Base-by-base conservation (phyloP, 2,888 invertebrate genomes). In the Clitarchus hookeri region DNA sequence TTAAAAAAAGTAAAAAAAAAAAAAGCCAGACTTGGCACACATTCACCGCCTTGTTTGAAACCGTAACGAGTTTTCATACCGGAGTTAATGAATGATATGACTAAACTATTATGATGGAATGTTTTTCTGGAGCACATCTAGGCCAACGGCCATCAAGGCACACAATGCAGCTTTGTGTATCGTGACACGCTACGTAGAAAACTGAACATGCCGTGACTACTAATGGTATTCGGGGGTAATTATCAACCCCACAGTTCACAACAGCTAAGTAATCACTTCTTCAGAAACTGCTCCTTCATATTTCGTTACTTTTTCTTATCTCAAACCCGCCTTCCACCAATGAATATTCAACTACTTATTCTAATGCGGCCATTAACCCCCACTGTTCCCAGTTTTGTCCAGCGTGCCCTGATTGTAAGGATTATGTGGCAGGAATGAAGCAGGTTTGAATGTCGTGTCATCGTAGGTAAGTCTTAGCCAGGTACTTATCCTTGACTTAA, bases 151-250 rank as follows among this genome's bases (percentile, higher is more conserved):
- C 65, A 65, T 65, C 65, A 65, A 65, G 65, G 23, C 8, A 65
- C 65, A 65, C 65, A 65, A 65, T 65, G n/a, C 65, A 65, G 65
- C 65, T 65, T 65, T 65, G 65, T 65, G 65, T 65, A 19, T 65
- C 65, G n/a, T 65, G 65, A 65, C 65, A 19, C n/a, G 65, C 16
- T 23, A 65, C 23, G 23, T 65, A n/a, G 65, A 53, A 53, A 53
- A 53, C 53, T 53, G 53, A 16, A 19, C 19, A 19, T 65, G 65
- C 8, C 65, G 65, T 65, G 65, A n/a, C 65, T 23, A 19, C 65
- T 65, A 65, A 65, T 65, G 65, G 16, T 65, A 65, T 65, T 65
- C 23, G 65, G 65, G 65, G 65, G 65, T 65, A 65, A 65, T 65
- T 65, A 65, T 65, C 65, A 65, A 12, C 65, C 19, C 65, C 65